phyloP scores from a whole-genome alignment of 2,888 invertebrate species.

The Morpho deidamia region DNA sequence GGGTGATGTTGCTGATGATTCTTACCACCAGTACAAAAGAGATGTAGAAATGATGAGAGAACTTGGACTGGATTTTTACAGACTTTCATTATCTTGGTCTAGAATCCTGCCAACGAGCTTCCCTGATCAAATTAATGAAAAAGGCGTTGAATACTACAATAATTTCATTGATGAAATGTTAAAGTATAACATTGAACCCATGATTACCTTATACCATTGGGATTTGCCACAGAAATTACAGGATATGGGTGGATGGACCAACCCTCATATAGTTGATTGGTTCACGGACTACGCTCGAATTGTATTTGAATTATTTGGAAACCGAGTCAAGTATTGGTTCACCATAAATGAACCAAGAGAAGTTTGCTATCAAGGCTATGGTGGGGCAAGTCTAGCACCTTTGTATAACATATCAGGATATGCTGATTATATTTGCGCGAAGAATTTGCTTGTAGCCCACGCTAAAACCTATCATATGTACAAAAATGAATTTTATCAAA shows the following conservation, averaged over 20 bases:
- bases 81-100: slow-evolving; percentile 78
- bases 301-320: slow-evolving; percentile 48
- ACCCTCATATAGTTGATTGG: slow-evolving; percentile 47
- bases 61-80: slow-evolving; percentile 55
- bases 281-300: slow-evolving; percentile 51
- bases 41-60: slow-evolving; percentile 51
- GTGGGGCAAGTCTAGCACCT: slow-evolving; percentile 33
- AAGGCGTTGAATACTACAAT: slow-evolving; percentile 33
- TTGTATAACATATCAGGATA: slow-evolving; percentile 44
- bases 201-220: slow-evolving; percentile 67
- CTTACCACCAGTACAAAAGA: slow-evolving; percentile 74
- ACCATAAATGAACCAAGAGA: slow-evolving; percentile 70
- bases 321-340: slow-evolving; percentile 61
- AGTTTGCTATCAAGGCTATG: slow-evolving; percentile 49
- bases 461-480: slow-evolving; percentile 47
- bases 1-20: slow-evolving; percentile 75
- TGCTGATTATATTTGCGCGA: slow-evolving; percentile 59
- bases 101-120: slow-evolving; percentile 76
- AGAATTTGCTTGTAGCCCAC: slow-evolving; percentile 69
- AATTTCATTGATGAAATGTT: slow-evolving; percentile 67
- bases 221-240: slow-evolving; percentile 62
- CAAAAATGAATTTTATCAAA: slow-evolving; percentile 34
- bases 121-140: slow-evolving; percentile 61
- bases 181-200: slow-evolving; percentile 73
- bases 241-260: slow-evolving; percentile 65